These are phyloP conservation scores for Apamea monoglypha DNA, from an alignment of 2,888 invertebrate species.

Conservation along the genomic window DNA sequence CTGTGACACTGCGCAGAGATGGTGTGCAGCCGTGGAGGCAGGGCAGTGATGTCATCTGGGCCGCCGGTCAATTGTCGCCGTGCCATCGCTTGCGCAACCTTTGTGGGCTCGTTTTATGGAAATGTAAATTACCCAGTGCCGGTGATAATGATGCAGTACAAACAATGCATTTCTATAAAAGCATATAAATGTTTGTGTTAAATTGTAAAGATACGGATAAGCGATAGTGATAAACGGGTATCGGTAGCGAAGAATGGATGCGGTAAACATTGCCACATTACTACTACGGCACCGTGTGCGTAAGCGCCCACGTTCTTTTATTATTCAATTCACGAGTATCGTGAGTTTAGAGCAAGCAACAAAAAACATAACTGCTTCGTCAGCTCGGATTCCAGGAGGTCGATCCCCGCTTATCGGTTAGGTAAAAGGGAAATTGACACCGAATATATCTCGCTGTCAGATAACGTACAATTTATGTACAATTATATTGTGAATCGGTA, in stretches of 20 bases:
- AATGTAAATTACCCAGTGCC: slow-evolving; percentile 57
- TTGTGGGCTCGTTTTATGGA: slow-evolving; percentile 50
- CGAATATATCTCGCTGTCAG: slow-evolving; percentile 53
- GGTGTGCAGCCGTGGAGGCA: slow-evolving; percentile 42
- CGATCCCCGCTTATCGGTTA: slow-evolving; percentile 50
- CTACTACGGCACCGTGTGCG: slow-evolving; percentile 47
- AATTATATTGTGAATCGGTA: slow-evolving; percentile 46
- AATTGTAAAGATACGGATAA: slow-evolving; percentile 54
- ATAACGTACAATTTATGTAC: slow-evolving; percentile 53
- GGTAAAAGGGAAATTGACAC: slow-evolving; percentile 61
- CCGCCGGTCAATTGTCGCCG: slow-evolving; percentile 79
- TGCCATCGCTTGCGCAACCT: slow-evolving; percentile 63
- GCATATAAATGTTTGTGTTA: slow-evolving; percentile 47
- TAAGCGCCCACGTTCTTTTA: slow-evolving; percentile 61
- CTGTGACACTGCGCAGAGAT: slow-evolving; percentile 61
- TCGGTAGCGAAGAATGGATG: slow-evolving; percentile 49
- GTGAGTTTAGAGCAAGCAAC: slow-evolving; percentile 37
- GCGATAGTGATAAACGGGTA: slow-evolving; percentile 52
- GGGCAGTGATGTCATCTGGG: slow-evolving; percentile 81
- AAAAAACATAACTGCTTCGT: slow-evolving; percentile 56
- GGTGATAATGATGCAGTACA: slow-evolving; percentile 53
- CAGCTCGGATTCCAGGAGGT: slow-evolving; percentile 46
- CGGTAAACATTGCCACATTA: slow-evolving; percentile 58
- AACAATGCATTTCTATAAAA: slow-evolving; percentile 50
- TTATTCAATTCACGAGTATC: slow-evolving; percentile 48